Conservation (phyloP, 2,888 invertebrate genomes). For the Drosophila pegasa region DNA sequence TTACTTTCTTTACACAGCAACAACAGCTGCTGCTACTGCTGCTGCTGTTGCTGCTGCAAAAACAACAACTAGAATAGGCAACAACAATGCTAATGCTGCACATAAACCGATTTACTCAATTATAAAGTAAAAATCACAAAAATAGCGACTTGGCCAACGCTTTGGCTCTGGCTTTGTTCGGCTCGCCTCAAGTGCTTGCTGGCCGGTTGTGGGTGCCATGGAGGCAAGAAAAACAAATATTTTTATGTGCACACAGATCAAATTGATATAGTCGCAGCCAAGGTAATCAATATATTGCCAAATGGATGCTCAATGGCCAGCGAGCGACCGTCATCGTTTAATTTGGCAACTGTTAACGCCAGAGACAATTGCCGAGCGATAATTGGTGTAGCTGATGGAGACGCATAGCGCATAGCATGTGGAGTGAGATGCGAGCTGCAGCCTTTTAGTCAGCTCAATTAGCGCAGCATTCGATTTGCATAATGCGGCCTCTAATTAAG, state of each 20-base stretch:
- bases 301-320: constrained; percentile 30
- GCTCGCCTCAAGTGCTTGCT: constrained; percentile 49
- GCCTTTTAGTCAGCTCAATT: constrained; percentile 64
- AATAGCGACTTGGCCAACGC: constrained; percentile 31
- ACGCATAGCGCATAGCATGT: not conserved
- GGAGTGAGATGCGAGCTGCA: not conserved
- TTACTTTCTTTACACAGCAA: constrained; percentile 67
- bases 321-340: constrained; percentile 63
- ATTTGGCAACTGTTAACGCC: constrained; percentile 56
- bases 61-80: constrained; percentile 32
- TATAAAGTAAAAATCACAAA: constrained; percentile 58
- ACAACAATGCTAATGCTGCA: constrained; percentile 69
- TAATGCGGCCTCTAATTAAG: constrained; percentile 61
- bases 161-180: constrained; percentile 30
- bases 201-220: constrained; percentile 48
- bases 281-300: constrained; percentile 52
- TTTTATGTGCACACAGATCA: constrained; percentile 16
- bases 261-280: constrained; percentile 45
- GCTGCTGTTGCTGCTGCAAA: constrained; percentile 14
- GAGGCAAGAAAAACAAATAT: constrained; percentile 20
- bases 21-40: constrained; percentile 16
- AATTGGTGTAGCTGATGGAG: constrained; percentile 34
- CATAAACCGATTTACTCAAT: constrained; percentile 80
- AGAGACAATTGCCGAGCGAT: constrained; percentile 33
- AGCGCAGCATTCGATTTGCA: constrained; percentile 71